phyloP scores from a whole-genome alignment of 2,113 vertebrate genomes.

The Amblyornis subalaris region DNA sequence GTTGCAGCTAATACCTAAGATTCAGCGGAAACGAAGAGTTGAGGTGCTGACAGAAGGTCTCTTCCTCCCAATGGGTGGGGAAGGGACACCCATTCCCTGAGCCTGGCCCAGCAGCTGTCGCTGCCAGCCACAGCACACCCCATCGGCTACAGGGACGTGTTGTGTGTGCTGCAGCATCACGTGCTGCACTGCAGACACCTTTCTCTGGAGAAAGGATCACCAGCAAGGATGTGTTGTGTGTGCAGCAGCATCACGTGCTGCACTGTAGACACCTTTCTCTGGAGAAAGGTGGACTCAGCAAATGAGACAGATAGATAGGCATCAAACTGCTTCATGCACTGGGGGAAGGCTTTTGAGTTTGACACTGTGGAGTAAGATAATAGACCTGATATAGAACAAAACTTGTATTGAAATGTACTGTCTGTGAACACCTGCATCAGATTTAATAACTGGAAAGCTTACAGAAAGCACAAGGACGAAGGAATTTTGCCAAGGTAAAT shows the following conservation, averaged over 20 bases:
- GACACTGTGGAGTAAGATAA: background rate
- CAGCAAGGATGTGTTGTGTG: rapidly evolving
- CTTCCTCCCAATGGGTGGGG: rapidly evolving
- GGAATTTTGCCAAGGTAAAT: background rate
- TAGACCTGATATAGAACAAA: background rate
- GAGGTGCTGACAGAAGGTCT: background rate
- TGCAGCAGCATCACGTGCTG: background rate
- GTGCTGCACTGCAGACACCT: background rate
- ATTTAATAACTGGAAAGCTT: background rate
- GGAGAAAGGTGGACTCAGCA: background rate
- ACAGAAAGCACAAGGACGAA: background rate
- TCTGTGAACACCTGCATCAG: background rate
- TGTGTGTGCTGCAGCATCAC: background rate
- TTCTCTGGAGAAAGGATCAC: background rate
- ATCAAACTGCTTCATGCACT: background rate
- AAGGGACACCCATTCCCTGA: background rate
- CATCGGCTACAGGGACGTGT: rapidly evolving
- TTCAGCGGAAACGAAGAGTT: background rate
- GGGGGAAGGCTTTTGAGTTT: background rate
- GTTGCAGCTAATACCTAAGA: background rate
- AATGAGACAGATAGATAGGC: background rate
- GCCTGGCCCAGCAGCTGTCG: background rate
- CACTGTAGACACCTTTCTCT: background rate
- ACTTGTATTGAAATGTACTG: background rate
- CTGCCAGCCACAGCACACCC: background rate